A percentile compares a stretch with the other conserved stretches of the same genome.
phyloP scores from a whole-genome alignment of 2,888 invertebrate genomes.

The Zeuzera pyrina region DNA sequence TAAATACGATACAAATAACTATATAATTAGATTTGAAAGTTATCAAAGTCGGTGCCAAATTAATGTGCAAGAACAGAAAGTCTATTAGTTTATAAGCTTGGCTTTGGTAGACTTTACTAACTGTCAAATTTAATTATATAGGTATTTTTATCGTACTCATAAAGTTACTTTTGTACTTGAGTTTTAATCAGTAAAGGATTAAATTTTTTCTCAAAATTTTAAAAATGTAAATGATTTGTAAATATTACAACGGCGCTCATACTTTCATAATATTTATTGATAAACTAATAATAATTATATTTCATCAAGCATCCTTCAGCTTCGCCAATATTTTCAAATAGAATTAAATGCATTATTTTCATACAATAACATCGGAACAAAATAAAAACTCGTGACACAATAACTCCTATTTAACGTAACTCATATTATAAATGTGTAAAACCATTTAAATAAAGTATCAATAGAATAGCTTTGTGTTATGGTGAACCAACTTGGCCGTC shows the following conservation, averaged over 20 bases:
- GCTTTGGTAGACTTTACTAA: too few species aligned
- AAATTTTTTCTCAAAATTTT: too few species aligned
- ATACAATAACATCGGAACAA: conserved; percentile 61
- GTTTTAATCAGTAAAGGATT: too few species aligned
- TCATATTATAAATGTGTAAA: conserved; percentile 72
- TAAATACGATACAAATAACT: too few species aligned
- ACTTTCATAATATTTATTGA: neutral
- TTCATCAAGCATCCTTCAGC: conserved; percentile 33
- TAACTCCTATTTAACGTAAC: conserved; percentile 62
- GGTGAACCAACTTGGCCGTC: conserved; percentile 71
- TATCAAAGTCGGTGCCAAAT: too few species aligned
- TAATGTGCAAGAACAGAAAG: too few species aligned
- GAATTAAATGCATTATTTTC: conserved; percentile 67
- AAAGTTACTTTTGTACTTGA: too few species aligned
- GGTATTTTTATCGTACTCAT: too few species aligned
- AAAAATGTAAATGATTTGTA: neutral
- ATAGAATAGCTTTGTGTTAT: conserved; percentile 66
- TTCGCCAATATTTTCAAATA: conserved; percentile 60
- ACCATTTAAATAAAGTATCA: conserved; percentile 70
- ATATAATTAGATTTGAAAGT: too few species aligned
- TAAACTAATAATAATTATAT: conserved; percentile 11
- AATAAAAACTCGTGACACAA: conserved; percentile 52
- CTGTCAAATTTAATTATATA: too few species aligned
- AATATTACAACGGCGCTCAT: neutral
- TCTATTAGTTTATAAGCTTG: too few species aligned